Percentiles rank a stretch among this genome's conserved stretches.
phyloP scores from a whole-genome alignment of 64 coral and sea anemone species.

The Pocillopora verrucosa region DNA sequence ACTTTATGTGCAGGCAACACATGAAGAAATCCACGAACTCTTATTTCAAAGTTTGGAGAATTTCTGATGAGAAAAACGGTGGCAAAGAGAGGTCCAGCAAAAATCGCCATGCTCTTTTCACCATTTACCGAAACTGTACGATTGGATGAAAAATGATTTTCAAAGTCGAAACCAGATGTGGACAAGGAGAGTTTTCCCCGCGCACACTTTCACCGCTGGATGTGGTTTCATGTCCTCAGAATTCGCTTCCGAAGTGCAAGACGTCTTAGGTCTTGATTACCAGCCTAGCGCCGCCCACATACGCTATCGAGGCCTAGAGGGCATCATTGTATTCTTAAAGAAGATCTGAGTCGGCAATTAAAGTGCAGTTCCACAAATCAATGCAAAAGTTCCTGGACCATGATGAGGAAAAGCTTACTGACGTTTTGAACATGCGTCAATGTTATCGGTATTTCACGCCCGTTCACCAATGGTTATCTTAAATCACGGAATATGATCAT shows the following conservation, averaged over 20 bases:
- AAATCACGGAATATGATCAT: slow-evolving; percentile 67
- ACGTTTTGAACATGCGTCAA: slow-evolving; percentile 36
- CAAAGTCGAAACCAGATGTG: slow-evolving; percentile 41
- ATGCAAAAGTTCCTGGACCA: slow-evolving; percentile 72
- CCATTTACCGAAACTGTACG: slow-evolving; percentile 40
- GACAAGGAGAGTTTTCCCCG: neutral
- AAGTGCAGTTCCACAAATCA: slow-evolving; percentile 68
- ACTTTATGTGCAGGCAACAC: slow-evolving; percentile 39
- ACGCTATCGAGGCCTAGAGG: slow-evolving; percentile 55
- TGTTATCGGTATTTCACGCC: slow-evolving; percentile 70
- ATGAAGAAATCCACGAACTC: slow-evolving; percentile 61
- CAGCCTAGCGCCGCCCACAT: slow-evolving; percentile 61
- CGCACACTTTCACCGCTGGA: slow-evolving; percentile 62
- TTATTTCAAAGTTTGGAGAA: slow-evolving; percentile 69
- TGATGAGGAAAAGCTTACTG: slow-evolving; percentile 45
- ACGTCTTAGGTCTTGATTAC: neutral
- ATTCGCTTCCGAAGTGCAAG: slow-evolving; percentile 64
- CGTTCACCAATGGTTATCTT: slow-evolving; percentile 76
- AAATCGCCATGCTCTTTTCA: slow-evolving; percentile 56
- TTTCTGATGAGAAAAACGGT: slow-evolving; percentile 32
- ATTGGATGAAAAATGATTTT: slow-evolving; percentile 39
- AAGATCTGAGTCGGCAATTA: slow-evolving; percentile 37
- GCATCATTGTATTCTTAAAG: slow-evolving; percentile 37
- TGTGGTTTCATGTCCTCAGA: slow-evolving; percentile 75
- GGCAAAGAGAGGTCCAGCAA: slow-evolving; percentile 42